phyloP scores from a whole-genome alignment of 2,797 vertebrate species.

The Sebastes variabilis region DNA sequence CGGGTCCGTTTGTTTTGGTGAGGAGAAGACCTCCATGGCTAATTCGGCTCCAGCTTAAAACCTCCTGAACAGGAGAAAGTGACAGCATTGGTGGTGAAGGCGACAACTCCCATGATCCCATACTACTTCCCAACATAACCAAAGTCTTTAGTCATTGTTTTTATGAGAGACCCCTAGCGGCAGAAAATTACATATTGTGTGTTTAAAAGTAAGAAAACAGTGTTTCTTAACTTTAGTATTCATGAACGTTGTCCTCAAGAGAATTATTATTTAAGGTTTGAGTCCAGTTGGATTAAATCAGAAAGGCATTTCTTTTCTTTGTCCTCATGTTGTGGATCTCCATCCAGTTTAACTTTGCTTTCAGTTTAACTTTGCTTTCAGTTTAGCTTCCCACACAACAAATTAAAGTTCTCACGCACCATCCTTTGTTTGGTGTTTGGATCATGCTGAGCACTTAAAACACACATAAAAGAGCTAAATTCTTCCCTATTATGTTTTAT shows the following conservation, averaged over 20 bases:
- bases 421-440: conserved; percentile 18
- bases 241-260: not conserved
- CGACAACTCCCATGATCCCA: not conserved
- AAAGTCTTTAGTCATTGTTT: not conserved
- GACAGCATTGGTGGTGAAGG: not conserved
- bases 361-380: not conserved
- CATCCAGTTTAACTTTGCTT: not conserved
- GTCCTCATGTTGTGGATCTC: not conserved
- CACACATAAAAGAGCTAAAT: not conserved
- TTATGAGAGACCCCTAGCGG: not conserved
- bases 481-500: not conserved
- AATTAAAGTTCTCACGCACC: conserved; percentile 1
- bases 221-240: not conserved
- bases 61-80: not conserved
- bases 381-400: not conserved
- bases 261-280: not conserved
- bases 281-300: not conserved
- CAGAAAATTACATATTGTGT: not conserved
- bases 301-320: not conserved
- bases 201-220: not conserved
- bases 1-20: not conserved
- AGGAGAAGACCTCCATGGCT: not conserved
- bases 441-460: not conserved
- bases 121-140: not conserved
- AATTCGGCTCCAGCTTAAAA: not conserved